These are phyloP conservation scores for Grus americana DNA, from an alignment of 2,113 vertebrate species.

Conservation along the genomic window DNA sequence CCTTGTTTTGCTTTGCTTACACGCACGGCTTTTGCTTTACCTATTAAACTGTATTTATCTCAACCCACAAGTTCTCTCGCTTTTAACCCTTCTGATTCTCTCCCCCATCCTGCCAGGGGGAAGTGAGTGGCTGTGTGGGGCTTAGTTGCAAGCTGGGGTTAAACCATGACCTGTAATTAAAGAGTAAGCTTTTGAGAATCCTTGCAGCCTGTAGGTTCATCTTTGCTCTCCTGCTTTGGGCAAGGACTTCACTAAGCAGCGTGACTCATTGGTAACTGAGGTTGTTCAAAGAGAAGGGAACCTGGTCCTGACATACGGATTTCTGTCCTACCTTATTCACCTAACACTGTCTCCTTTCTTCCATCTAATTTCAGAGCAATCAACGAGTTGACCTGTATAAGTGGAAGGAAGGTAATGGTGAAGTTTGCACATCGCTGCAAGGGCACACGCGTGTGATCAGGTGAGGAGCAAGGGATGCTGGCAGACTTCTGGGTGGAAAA, in stretches of 20 bases:
- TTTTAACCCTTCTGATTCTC: too few species aligned
- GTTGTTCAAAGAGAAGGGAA: not conserved
- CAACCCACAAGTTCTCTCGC: too few species aligned
- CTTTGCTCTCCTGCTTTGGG: not conserved
- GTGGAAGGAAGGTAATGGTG: slow-evolving; percentile 90
- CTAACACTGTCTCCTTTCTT: not conserved
- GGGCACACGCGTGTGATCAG: slow-evolving; percentile 98
- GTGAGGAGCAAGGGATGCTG: not conserved
- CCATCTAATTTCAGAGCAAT: slow-evolving; percentile 84
- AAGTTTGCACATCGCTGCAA: slow-evolving; percentile 89
- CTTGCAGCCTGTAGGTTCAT: not conserved
- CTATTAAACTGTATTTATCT: too few species aligned
- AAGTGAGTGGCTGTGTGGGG: too few species aligned
- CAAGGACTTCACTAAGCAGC: not conserved
- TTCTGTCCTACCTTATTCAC: not conserved
- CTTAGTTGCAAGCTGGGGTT: too few species aligned
- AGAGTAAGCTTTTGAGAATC: not conserved
- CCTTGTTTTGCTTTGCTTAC: too few species aligned
- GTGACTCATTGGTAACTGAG: not conserved
- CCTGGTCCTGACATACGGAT: not conserved
- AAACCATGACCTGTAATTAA: not conserved
- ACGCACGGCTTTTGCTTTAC: too few species aligned
- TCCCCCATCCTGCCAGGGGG: too few species aligned
- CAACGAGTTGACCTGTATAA: slow-evolving; percentile 95
- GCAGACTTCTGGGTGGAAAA: not conserved